Base-by-base conservation (phyloP, 2,113 vertebrate species). In the Baryphthengus martii region DNA sequence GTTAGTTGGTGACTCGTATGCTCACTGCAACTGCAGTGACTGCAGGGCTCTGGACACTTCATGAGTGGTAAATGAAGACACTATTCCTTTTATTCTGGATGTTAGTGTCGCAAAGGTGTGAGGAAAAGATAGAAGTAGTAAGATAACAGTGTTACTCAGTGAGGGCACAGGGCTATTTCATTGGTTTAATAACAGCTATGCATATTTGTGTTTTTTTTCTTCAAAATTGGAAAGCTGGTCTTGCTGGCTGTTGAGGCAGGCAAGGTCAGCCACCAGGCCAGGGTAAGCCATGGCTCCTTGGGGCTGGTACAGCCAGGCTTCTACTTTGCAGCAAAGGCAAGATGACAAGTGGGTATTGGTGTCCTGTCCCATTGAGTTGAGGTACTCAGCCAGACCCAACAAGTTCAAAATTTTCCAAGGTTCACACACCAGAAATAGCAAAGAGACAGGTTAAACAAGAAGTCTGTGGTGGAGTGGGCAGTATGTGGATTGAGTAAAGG, bases 291-390 rank as follows among this genome's bases (percentile, higher is more conserved):
- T 6, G 19, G 66, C 13, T 79, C 28, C 61, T 61, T 68, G 49
- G 0, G 7, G 14, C 47, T 1, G 1, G 26, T 47, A 2, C 3
- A 0, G 14, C 6, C 2, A 2, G 40, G 33, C 35, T 80, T 86
- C 59, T 77, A 20, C 14, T 84, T 55, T 25, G 17, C 16, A 67
- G 18, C 33, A 82, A 89, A 89, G 55, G 11, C 61, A 42, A 71
- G 47, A 84, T 16, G 17, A 68, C 2, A 2, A 45, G 10, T 39
- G 40, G 24, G 13, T 44, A 4, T 33, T 68, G 4, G 14, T 75
- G 16, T 35, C 65, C 29, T 52, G 20, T 62, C 47, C 24, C 44
- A 24, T 47, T 21, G 16, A 7, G 15, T 15, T 80, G 37, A 20
- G n/a, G 26, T 86, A 50, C 52, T 6, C 31, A 94, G 16, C 3